Base-by-base conservation (phyloP, 1,140 invertebrate genomes). In the Thalassaphorura encarpata region DNA sequence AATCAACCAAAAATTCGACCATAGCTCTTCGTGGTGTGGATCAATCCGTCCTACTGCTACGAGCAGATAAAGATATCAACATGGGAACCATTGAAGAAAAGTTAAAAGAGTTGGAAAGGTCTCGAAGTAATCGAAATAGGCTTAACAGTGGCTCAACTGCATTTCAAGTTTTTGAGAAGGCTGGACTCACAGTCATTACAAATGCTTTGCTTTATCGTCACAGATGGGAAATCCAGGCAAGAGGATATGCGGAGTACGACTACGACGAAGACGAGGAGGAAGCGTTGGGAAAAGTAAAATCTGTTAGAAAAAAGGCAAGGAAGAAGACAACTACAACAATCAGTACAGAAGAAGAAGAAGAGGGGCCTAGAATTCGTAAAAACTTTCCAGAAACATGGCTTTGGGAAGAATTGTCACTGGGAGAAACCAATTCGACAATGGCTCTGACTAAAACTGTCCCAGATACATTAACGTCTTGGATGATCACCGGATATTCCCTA, bases 381-480 rank as follows among this genome's bases (percentile, higher is more conserved):
- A 26, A 54, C 21, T 61, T 61, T 40, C 59, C 59, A 1, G 59
- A 61, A 54, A 53, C 59, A 1, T 82, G 79, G 79, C 72, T 80
- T 69, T 81, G 76, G 77, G 69, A 78, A 68, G 71, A 68, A 69
- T 67, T 76, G 68, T 54, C 16, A 6, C 46, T 6, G 31, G 46
- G 16, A 28, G 75, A 78, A 54, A 69, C 73, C 69, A 76, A 50
- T 33, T 11, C 24, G 46, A 68, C 69, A 53, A 68, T 71, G 33
- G 56, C 67, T 26, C 52, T 81, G 21, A 69, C 67, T 3, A 75
- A 76, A 24, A 71, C 72, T 40, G 82, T 90, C 27, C 93, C 94
- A 0, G 83, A 89, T 60, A 86, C 87, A 0, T 88, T 97, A 11
- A 94, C 89, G 0, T 89, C 88, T 2, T 97, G 92, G 90, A 77